Evolutionary conservation across 2,797 vertebrate species (phyloP), one percentile per base, ranked within the genome.

Genomic region (Chromis chromis): DNA sequence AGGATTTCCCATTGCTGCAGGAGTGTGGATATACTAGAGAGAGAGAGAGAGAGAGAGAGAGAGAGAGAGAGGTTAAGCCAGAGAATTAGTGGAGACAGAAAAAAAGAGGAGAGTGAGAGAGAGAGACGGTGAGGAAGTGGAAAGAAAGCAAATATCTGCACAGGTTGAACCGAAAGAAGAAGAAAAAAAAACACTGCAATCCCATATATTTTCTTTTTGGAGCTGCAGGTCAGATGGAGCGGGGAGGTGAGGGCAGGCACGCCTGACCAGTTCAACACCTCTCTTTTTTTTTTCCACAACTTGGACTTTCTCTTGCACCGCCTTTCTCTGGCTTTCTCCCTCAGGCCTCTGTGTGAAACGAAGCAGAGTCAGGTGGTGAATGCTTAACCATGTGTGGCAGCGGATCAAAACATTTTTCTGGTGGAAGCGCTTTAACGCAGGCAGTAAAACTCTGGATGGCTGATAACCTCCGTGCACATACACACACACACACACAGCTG

Each of bases 1-100:
- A 93, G 83, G 87, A 89, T 92, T 92, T 92, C 89, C 90, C 90
- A 88, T 86, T 83, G 85, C 86, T 93, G 85, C 81, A 76, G 75
- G 84, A 91, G 70, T 78, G 85, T 69, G 69, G 65, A 84, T 78
- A 53, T 49, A 70, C 49, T 8, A 79, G 78, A 62, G 64, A 67
- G 53, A 58, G 65, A 60, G 48, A 58, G 33, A 73, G 73, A 71
- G 31, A 48, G 55, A 27, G 72, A 62, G 78, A 27, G 72, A 62
- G 77, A 64, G 65, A 81, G 72, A 84, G 31, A 33, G 31, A 33
- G 31, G 28, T 31, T 31, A 31, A 31, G 28, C 28, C n/a, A n/a
- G 28, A 31, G 28, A 31, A 54, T 64, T 66, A 46, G 52, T 33
- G 48, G n/a, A 62, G 49, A 65, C 19, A 70, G 22, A 31, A 22